Percentiles rank a stretch among this genome's conserved stretches.
Conservation (phyloP, 2,113 vertebrate genomes). For the Gnathonemus echidnorhynchus region DNA sequence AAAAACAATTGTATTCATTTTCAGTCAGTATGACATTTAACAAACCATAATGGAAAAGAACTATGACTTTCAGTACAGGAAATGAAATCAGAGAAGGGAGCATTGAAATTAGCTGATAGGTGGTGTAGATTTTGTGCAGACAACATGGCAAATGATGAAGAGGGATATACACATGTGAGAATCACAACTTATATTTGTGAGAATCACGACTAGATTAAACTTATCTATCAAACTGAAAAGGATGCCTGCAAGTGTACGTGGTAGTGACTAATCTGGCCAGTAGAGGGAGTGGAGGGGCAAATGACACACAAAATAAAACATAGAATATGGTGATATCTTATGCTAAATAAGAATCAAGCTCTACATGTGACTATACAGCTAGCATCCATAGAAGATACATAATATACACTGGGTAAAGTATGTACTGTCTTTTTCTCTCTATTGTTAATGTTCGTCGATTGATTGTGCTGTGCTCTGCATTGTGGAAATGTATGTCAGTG, state of each 20-base stretch:
- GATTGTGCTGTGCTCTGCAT: neutral
- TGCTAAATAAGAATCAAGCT: neutral
- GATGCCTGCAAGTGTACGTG: neutral
- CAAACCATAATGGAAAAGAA: neutral
- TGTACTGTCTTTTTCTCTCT: neutral
- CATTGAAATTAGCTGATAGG: neutral
- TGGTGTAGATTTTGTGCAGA: neutral
- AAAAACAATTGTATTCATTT: neutral
- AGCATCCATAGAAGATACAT: neutral
- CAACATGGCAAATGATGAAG: neutral
- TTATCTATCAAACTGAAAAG: neutral
- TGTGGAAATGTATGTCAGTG: neutral
- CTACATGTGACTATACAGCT: neutral
- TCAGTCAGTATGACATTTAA: neutral
- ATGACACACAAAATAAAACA: neutral
- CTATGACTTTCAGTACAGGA: neutral
- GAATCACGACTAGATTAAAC: neutral
- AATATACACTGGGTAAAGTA: neutral
- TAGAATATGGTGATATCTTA: neutral
- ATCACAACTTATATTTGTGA: neutral
- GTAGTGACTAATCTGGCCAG: neutral
- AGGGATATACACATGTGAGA: neutral
- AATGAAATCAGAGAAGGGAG: neutral
- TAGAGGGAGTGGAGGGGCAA: neutral
- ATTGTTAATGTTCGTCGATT: neutral